Evolutionary conservation across 2,113 vertebrate species (phyloP), one percentile per base, ranked within the genome.

Genomic region (Bostrychus sinensis): DNA sequence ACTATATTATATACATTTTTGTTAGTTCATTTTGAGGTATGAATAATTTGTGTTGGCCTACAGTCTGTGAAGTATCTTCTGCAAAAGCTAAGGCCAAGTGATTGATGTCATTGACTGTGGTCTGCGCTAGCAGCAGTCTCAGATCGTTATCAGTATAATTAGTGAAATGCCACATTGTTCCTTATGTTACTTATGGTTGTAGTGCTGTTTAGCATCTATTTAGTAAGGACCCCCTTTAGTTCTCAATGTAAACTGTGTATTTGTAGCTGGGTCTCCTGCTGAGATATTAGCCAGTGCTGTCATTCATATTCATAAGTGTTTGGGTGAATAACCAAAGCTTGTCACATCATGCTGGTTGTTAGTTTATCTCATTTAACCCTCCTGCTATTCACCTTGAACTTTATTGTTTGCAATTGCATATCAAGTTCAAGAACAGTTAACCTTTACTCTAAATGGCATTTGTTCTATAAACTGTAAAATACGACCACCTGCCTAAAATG

Each of bases 121-220:
- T 56, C 60, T 62, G 72, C 54, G 36, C 17, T 42, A 57, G 14
- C 61, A 26, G 25, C 41, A 17, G 70, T 32, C 62, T 45, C 38
- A 62, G 75, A 80, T 75, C 51, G 39, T 68, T 75, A 84, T 83
- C 84, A 74, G 42, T 37, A 19, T 67, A 32, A 85, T 84, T 61
- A 86, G 75, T 66, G 48, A 63, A 84, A 75, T 70, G 60, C 55
- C 46, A 32, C 56, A 76, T 85, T 89, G 87, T 84, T 81, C 17
- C 48, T 56, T 53, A 62, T 74, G 74, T 60, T 56, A 53, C 62
- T 73, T 70, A 61, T 70, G 73, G 37, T 66, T 77, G 67, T 72
- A 9, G 56, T 67, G 55, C 36, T 32, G 69, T 76, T 81, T 67
- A 69, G 39, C 70, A 75, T 60, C 75, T 66, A 64, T 76, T 81